These are phyloP conservation scores for Smutsia gigantea DNA, from an alignment of 2,797 vertebrate species.

Conservation along the genomic window DNA sequence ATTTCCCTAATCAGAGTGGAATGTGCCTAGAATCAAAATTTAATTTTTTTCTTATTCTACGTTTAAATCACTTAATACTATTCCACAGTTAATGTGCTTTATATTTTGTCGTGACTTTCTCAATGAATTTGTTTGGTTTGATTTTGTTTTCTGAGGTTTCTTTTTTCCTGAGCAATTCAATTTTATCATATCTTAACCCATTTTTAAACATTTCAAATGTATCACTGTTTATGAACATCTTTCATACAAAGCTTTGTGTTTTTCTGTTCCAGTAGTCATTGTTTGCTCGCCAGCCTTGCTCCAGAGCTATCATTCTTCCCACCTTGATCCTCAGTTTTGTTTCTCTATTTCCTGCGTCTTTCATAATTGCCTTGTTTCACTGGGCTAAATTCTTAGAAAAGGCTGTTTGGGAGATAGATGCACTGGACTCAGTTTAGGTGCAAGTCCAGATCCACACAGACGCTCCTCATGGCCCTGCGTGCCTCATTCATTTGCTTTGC, in stretches of 20 bases:
- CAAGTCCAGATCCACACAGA: background rate
- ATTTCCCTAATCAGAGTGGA: no score
- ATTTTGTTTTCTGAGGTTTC: slow-evolving; percentile 38
- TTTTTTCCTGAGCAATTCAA: background rate
- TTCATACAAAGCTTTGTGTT: background rate
- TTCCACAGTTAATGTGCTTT: no score
- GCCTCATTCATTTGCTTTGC: background rate
- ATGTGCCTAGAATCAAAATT: no score
- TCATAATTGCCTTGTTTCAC: background rate
- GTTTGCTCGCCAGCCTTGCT: background rate
- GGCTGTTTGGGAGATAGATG: background rate
- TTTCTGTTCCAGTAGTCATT: background rate
- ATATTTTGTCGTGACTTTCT: no score
- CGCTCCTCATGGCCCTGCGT: background rate
- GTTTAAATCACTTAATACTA: no score
- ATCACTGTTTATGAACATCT: background rate
- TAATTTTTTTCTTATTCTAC: no score
- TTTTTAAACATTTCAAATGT: background rate
- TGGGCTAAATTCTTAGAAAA: background rate
- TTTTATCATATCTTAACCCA: background rate
- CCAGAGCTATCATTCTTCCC: background rate
- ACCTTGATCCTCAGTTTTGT: background rate
- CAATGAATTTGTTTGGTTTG: background rate
- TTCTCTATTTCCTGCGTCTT: background rate
- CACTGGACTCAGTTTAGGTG: accelerated